A percentile compares a stretch with the other conserved stretches of the same genome.
Evolutionary conservation across 1,140 invertebrate species (phyloP).

Genomic region (Cryptotermes secundus): DNA sequence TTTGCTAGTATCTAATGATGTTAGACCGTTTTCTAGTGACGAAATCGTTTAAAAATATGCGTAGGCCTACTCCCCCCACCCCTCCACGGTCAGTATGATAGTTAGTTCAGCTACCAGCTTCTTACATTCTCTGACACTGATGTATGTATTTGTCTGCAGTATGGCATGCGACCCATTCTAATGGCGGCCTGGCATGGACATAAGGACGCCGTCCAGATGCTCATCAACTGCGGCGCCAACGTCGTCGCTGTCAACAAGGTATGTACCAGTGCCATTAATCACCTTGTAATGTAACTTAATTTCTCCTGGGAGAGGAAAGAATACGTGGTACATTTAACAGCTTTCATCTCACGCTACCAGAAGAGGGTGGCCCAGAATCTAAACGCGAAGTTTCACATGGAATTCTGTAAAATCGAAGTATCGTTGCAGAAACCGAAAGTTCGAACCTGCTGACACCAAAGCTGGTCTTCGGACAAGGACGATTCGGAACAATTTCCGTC

Average conservation of each 20-base stretch:
- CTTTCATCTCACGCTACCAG: background rate
- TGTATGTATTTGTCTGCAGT: constrained; percentile 56
- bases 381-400: too few species aligned
- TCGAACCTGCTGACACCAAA: background rate
- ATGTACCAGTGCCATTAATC: constrained; percentile 37
- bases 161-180: constrained; percentile 76
- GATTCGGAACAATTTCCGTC: too few species aligned
- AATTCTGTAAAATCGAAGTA: too few species aligned
- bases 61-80: too few species aligned
- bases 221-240: constrained; percentile 73
- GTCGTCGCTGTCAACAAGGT: constrained; percentile 76
- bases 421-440: too few species aligned
- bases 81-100: too few species aligned
- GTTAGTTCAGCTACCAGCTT: too few species aligned
- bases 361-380: background rate
- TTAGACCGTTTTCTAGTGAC: too few species aligned
- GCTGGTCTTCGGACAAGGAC: background rate
- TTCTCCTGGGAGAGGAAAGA: background rate
- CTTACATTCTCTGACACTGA: too few species aligned
- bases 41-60: too few species aligned
- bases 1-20: too few species aligned
- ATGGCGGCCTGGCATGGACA: constrained; percentile 84
- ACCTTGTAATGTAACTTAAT: background rate
- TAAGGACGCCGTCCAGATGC: constrained; percentile 66
- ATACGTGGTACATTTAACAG: background rate